Evolutionary conservation across 2,888 invertebrate species (phyloP).

Genomic region (Homarus gammarus): DNA sequence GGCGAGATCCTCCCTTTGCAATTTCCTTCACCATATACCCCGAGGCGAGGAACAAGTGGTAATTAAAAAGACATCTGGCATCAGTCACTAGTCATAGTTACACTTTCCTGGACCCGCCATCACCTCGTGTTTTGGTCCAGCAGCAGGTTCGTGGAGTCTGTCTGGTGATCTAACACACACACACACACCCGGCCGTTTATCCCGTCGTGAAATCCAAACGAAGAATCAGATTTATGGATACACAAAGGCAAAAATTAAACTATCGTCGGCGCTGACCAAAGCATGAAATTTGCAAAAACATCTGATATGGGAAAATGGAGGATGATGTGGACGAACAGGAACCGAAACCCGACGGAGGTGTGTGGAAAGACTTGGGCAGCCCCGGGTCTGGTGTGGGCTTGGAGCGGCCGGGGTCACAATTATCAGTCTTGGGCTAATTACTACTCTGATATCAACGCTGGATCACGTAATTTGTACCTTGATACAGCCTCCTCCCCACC

Average conservation of each 20-base stretch:
- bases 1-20: constrained; percentile 61
- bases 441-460: constrained; percentile 68
- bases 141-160: too few species aligned
- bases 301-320: too few species aligned
- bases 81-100: constrained; percentile 61
- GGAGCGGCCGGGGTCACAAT: constrained; percentile 60
- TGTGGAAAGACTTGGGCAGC: not conserved
- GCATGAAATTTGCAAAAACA: too few species aligned
- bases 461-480: constrained; percentile 73
- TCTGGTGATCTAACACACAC: too few species aligned
- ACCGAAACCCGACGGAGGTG: not conserved
- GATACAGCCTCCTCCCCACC: constrained; percentile 31
- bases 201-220: too few species aligned
- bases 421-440: constrained; percentile 67
- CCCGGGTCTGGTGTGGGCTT: constrained; percentile 7
- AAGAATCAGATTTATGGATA: too few species aligned
- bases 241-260: too few species aligned
- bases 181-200: too few species aligned
- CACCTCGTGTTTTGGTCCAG: too few species aligned
- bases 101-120: constrained; percentile 28
- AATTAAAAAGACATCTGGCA: constrained; percentile 69
- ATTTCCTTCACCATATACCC: constrained; percentile 62
- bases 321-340: not conserved
- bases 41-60: constrained; percentile 30
- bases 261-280: too few species aligned